Evolutionary conservation across 1,140 invertebrate genomes (phyloP).

Genomic region (Drosophila jambulina): DNA sequence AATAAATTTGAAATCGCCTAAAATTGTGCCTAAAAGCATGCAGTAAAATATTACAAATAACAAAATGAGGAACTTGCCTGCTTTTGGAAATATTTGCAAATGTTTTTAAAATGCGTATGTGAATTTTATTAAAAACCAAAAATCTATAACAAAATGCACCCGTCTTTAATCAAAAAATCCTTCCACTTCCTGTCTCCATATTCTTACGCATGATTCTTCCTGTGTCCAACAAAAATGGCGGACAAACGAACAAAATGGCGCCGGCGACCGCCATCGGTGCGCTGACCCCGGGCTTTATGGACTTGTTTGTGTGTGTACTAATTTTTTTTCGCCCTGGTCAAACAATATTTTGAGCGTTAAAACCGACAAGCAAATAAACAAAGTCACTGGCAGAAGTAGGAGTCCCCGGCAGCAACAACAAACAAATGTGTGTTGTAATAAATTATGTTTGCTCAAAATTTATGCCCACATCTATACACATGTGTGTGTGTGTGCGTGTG

Average conservation of each 20-base stretch:
- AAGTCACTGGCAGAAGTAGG: conserved; percentile 62
- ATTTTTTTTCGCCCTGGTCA: conserved; percentile 44
- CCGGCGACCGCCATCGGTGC: conserved; percentile 43
- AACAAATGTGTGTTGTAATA: conserved; percentile 78
- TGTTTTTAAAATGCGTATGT: background rate
- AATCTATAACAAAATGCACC: background rate
- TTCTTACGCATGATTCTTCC: conserved; percentile 1
- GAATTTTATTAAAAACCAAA: background rate
- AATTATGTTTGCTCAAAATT: conserved; percentile 79
- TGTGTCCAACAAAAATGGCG: conserved; percentile 56
- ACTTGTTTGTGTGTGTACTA: conserved; percentile 24
- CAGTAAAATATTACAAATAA: background rate
- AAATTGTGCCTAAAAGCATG: background rate
- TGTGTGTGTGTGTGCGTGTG: conserved; percentile 4
- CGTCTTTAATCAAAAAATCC: background rate
- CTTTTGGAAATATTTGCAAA: too few species aligned
- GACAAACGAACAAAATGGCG: conserved; percentile 66
- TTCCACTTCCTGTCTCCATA: background rate
- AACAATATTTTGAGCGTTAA: conserved; percentile 75
- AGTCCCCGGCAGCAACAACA: conserved; percentile 47
- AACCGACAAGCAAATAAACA: conserved; percentile 71
- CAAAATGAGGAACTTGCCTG: background rate
- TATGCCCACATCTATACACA: conserved; percentile 56
- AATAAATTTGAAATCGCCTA: background rate
- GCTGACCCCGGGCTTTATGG: conserved; percentile 56